Base-by-base conservation (phyloP, 2,888 invertebrate species). In the Drosophila lacicola region DNA sequence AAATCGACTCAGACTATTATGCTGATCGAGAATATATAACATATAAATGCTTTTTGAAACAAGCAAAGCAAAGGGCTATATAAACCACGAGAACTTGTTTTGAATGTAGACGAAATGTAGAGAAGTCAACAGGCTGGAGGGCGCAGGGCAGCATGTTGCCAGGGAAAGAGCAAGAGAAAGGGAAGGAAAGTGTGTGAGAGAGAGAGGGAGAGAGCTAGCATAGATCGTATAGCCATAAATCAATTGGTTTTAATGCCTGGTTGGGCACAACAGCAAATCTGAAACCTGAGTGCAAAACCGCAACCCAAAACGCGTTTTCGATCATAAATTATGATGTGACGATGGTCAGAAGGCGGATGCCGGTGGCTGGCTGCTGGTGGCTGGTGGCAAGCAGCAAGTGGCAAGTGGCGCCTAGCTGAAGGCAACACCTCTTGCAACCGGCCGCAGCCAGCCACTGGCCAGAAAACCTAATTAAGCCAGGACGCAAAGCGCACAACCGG, bases 381-480 rank as follows among this genome's bases (percentile, higher is more conserved):
- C 50, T 53, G 34, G 58, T 29, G 53, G 61, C 69, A 29, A 11
- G 51, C 14, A 42, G 70, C 54, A 51, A 74, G 58, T 45, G 37
- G 63, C 65, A 57, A 71, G 61, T 58, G 67, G 67, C 74, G 66
- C 54, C 72, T 61, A 62, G 19, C 62, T 37, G 39, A 62, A 51
- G 44, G 67, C 68, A 49, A 55, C 65, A 66, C 67, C 63, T 65
- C 44, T 49, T 45, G 57, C 63, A 53, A n/a, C 19, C 41, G 46
- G 45, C 45, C 29, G 39, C 29, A 39, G 37, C 41, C 51, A 55
- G 74, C 83, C 74, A 78, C 68, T 85, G 88, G 73, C 83, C 90
- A 75, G 29, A 82, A 88, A 89, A 85, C 78, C 89, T 85, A 85
- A 85, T 85, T 85, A 85, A 89, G 85, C 83, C 83, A 71, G 82